phyloP scores from a whole-genome alignment of 2,797 vertebrate genomes.

The Myotis pilosus region DNA sequence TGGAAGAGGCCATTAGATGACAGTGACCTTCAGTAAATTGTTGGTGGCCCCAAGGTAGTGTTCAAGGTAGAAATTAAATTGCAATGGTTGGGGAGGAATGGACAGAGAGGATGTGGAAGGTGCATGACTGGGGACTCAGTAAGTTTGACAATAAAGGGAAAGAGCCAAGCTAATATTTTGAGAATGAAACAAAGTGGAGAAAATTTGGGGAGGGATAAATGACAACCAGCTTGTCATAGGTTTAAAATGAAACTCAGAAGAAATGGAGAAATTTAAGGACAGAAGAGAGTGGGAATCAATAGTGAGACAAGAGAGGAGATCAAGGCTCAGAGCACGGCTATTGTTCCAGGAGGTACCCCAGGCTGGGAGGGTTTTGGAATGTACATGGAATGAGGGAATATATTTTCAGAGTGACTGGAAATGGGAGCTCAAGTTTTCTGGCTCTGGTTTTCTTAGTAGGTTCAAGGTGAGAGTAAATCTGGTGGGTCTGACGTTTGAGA shows the following conservation, averaged over 20 bases:
- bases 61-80: background rate
- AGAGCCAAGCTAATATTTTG: background rate
- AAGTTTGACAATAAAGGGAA: background rate
- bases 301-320: background rate
- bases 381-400: background rate
- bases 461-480: background rate
- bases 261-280: background rate
- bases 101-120: background rate
- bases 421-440: background rate
- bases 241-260: background rate
- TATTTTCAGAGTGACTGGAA: background rate
- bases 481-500: background rate
- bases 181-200: background rate
- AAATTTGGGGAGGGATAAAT: background rate
- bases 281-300: background rate
- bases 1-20: background rate
- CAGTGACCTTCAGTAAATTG: background rate
- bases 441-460: conserved; percentile 17
- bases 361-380: background rate
- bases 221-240: background rate
- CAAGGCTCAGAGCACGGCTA: background rate
- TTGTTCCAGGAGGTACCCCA: background rate
- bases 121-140: background rate
- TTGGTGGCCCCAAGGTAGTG: background rate
- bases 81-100: background rate